Base-by-base conservation (phyloP, 2,797 vertebrate genomes). In the Champsocephalus esox region DNA sequence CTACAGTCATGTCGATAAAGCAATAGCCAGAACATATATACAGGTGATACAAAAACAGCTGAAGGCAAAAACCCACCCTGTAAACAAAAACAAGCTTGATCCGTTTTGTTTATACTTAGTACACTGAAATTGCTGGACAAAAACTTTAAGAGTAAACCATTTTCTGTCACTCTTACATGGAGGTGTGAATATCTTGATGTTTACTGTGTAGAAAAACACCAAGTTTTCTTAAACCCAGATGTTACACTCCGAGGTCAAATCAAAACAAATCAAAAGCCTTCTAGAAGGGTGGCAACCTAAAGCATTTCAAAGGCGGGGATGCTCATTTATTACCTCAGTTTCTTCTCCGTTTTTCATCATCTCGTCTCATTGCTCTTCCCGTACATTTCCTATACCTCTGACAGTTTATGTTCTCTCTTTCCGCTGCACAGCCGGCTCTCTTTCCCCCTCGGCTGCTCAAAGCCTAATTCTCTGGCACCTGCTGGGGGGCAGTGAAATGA, bases 401-500 rank as follows among this genome's bases (percentile, higher is more conserved):
- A 71, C 50, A 63, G 60, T 80, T 78, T 70, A 63, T 70, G 66
- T 75, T 61, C 67, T 66, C 69, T 59, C 19, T 57, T 73, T 59
- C 62, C 4, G 28, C 28, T 28, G 4, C 28, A 28, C 28, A 28
- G 28, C 28, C 49, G 38, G 52, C 65, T 71, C 65, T 72, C 67
- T 77, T 57, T 76, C 64, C 69, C 65, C 46, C 68, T 28, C 16
- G 49, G 82, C 82, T 66, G 68, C 70, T 75, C 69, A 44, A 38
- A 83, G 72, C 70, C 77, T 82, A 81, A 89, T 81, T 71, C 80
- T 85, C 73, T 38, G 55, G 52, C 52, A 88, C 81, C 80, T 57
- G 81, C 88, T 86, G 81, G 21, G 82, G 87, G 79, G 79, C 62
- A 41, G 67, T 14, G 60, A 80, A 80, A 87, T 81, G 80, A 90